Conservation (phyloP, 2,888 invertebrate genomes). For the Stenotaenia linearis region DNA sequence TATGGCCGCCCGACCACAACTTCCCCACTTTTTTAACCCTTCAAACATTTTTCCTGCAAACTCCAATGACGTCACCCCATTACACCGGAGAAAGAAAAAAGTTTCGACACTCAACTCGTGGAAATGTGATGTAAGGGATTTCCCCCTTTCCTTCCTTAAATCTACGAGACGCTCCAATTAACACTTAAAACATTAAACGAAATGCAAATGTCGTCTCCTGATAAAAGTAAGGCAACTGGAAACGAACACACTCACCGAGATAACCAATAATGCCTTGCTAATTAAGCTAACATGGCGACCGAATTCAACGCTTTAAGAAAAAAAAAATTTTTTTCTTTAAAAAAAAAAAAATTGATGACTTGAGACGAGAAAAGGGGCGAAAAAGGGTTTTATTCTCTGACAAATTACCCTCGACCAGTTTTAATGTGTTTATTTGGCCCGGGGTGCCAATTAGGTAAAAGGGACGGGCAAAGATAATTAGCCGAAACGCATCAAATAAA, state of each 20-base stretch:
- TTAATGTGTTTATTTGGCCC: constrained; percentile 28
- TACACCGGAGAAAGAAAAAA: background rate
- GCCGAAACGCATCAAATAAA: background rate
- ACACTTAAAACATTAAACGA: constrained; percentile 26
- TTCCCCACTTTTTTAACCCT: background rate
- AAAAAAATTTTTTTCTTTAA: background rate
- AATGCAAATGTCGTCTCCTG: constrained; percentile 28
- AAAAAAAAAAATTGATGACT: constrained; percentile 21
- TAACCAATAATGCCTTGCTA: constrained; percentile 31
- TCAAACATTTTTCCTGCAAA: too few species aligned
- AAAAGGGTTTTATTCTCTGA: constrained; percentile 2
- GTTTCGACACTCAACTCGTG: background rate
- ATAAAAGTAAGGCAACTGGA: constrained; percentile 26
- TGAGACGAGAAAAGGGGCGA: background rate
- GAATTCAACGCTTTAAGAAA: background rate
- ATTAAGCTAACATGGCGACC: constrained; percentile 24
- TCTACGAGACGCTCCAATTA: background rate
- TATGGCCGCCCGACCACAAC: background rate
- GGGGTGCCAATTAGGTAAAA: constrained; percentile 6
- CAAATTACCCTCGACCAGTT: constrained; percentile 17
- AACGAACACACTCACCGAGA: constrained; percentile 4
- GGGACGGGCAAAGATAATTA: background rate
- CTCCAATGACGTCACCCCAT: background rate
- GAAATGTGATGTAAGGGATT: background rate
- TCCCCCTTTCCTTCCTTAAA: background rate